Base-by-base conservation (phyloP, 1,140 invertebrate genomes). In the Caerostris darwini region DNA sequence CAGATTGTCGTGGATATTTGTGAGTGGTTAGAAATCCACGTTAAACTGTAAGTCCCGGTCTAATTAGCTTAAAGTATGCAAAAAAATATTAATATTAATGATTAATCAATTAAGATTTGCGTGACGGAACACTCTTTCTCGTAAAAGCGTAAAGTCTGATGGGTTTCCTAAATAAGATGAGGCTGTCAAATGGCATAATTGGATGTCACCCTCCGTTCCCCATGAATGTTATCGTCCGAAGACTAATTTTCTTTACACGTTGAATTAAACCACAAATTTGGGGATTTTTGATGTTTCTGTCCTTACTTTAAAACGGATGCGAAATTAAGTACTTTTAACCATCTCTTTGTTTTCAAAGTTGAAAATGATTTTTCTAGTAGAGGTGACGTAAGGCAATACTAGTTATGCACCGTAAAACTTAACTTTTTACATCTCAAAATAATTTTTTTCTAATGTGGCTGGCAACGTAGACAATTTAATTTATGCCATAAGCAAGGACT, bases 111-210 rank as follows among this genome's bases (percentile, higher is more conserved):
- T 17, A 83, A 83, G 82, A 83, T 58, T 83, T 58, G 56, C 56
- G 53, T 83, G 56, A 83, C 53, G 56, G 57, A 34, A 83, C 82
- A 83, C 7, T 83, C 82, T 56, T n/a, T 83, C 57, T 57, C 54
- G 53, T n/a, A 58, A 56, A 57, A 17, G 54, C n/a, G 82, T 54
- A 17, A 83, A 83, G 17, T 58, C 5, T 77, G 71, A 77, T 77
- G 71, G 71, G 71, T 77, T 77, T 77, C 71, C 53, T 77, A 5
- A 50, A 50, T 77, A 77, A 77, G 50, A 77, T 34, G 7, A 77
- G 34, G 34, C 71, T 77, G 71, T 77, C 71, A 77, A 77, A 77
- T 77, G 34, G 34, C 34, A 77, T 77, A 77, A 77, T 77, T 77
- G 71, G 71, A 53, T 34, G 19, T 77, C 71, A 77, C 34, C 71